Base-by-base conservation (phyloP, 2,113 vertebrate species). In the Pontoporia blainvillei region DNA sequence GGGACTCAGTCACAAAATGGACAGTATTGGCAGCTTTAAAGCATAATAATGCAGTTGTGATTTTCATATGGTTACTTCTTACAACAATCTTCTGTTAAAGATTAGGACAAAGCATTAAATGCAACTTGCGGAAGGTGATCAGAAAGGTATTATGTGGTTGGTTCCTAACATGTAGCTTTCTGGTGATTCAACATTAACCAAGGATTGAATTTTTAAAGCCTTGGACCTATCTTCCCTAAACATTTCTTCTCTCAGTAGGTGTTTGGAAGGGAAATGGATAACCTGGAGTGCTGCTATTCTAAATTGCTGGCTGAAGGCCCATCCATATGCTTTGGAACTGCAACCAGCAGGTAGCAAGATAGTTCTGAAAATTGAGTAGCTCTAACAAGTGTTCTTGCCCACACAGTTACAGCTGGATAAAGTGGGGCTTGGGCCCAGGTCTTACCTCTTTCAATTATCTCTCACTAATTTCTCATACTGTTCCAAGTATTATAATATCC, bases 301-400 rank as follows among this genome's bases (percentile, higher is more conserved):
- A 93, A 97, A 90, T 88, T 91, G 29, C 79, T 96, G 95, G 90
- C 79, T 29, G 15, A 90, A 20, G 36, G 62, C 52, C 64, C 69
- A 81, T 90, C 79, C 92, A 94, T 92, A 90, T 96, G 86, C 79
- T 96, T 91, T 96, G 92, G 64, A 97, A 76, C 78, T 92, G 92
- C 66, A 57, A 95, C 54, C 20, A 96, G 62, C 36, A 94, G 86
- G 49, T 90, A 87, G 64, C 31, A 41, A 89, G 59, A 83, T 88
- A 64, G 64, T 97, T 97, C 72, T 62, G 57, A 94, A 94, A 95
- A 95, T 73, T 75, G 86, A 91, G n/a, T 78, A 72, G 13, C 10
- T 96, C 85, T 95, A 94, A 87, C 29, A 89, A 82, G 61, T 90
- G 64, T 79, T 96, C 11, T 95, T 92, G 67, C 52, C 14, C 11